Evolutionary conservation across 1,140 invertebrate genomes (phyloP), one percentile per base, ranked within the genome.

Genomic region (Heliconius hewitsoni): DNA sequence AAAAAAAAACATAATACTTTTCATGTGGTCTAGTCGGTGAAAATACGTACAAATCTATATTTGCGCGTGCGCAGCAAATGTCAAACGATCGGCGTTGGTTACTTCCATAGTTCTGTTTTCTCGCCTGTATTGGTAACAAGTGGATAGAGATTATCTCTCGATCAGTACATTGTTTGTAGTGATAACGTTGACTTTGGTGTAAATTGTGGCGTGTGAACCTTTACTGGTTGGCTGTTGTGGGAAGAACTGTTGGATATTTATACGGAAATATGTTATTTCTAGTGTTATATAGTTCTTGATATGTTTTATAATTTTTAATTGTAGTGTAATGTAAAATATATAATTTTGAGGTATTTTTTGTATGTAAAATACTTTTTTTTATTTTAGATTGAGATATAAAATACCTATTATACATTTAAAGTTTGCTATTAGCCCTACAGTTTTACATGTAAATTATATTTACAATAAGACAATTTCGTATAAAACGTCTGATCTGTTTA

Each of bases 21-120:
- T 30, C 34, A 8, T 60, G n/a, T 16, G 19, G 23, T 76, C 71
- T 19, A 60, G 1, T 76, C 50, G 60, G n/a, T 74, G 57, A 77
- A 71, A 82, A 80, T 84, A 83, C 79, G 75, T 80, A 73, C 80
- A 81, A 80, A 80, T 85, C 87, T 89, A 89, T 85, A 87, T 89
- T 87, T 81, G 85, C 80, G 73, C 57, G 73, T 30, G 71, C 77
- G 77, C 75, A 74, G 80, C 85, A 87, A 89, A 89, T 89, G 87
- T 86, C 87, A 86, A 79, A 55, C 73, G 37, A 34, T 74, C 37
- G 72, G 39, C 23, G 52, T 19, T 70, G 0, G 60, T 76, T 76
- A 39, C 34, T 71, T 70, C 13, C 8, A 55, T 34, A 66, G 39
- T 71, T 71, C 42, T 42, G n/a, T 57, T 66, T 27, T 66, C 23